Evolutionary conservation across 2,797 vertebrate species (phyloP), one percentile per base, ranked within the genome.

Genomic region (Euthynnus affinis): DNA sequence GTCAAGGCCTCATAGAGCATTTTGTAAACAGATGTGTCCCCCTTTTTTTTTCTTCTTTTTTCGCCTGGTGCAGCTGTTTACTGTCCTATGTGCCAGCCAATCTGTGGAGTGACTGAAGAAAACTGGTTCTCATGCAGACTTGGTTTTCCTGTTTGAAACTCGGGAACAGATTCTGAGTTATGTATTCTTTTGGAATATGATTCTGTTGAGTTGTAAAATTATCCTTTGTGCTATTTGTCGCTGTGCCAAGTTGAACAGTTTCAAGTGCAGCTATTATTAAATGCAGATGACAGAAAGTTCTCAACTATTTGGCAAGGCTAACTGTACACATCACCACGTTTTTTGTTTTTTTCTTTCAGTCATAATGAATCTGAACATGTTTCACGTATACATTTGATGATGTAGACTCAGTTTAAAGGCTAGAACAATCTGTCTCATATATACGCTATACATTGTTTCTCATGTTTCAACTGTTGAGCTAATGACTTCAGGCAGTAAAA

Each of bases 1-100:
- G 87, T 90, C 84, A 84, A 83, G 81, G 80, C 76, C 82, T 67
- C 48, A 46, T 53, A 58, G 52, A 86, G 85, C 80, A 81, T 88
- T 91, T 88, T 89, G 88, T 93, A 89, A 91, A 93, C 83, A 89
- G 76, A 87, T 83, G 85, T 73, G 76, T 85, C 67, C 82, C 75
- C 82, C 12, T 10, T 37, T 10, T 34, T 37, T 37, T 10, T 89
- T 91, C 81, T 88, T n/a, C n/a, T n/a, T n/a, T n/a, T 89, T 90
- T 82, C 85, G 84, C 82, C 73, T 66, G 64, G 42, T 74, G 76
- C 91, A 92, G 86, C 84, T 93, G 85, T 90, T 92, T 88, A 89
- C 81, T n/a, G 22, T 74, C 37, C 25, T 25, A 8, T 74, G 76
- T 82, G 82, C 83, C 78, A 88, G 27, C 20, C 32, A 20, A 17